A percentile compares a stretch with the other conserved stretches of the same genome.
Conservation (phyloP, 2,797 vertebrate genomes). For the Scleropages formosus region DNA sequence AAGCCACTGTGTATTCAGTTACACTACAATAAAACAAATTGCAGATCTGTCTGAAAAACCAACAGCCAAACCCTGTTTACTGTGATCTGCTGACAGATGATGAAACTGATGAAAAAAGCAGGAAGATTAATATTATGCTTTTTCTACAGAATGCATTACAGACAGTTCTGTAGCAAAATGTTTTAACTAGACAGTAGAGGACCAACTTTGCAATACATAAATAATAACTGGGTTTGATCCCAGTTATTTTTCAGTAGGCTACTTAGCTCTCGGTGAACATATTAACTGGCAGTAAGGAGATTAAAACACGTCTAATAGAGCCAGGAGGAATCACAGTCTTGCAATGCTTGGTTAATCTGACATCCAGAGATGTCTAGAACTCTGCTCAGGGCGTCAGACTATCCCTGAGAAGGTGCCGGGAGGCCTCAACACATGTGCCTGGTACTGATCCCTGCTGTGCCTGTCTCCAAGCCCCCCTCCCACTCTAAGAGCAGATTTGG, state of each 20-base stretch:
- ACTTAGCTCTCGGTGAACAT: conserved; percentile 12
- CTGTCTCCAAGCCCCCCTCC: neutral
- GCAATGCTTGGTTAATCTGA: conserved; percentile 10
- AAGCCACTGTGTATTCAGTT: no score
- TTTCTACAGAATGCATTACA: no score
- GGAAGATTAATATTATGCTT: no score
- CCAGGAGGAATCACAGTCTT: neutral
- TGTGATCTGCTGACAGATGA: no score
- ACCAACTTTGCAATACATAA: neutral
- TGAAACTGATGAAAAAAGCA: no score
- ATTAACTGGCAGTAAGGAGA: conserved; percentile 21
- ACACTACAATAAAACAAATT: no score
- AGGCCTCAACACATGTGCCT: neutral
- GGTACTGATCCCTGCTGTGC: neutral
- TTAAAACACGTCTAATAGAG: conserved; percentile 6
- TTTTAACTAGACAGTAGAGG: neutral
- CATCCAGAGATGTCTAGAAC: conserved; percentile 11
- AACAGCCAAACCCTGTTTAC: no score
- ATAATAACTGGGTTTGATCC: neutral
- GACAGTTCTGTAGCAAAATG: neutral
- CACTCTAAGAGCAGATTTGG: neutral
- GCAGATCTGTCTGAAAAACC: no score
- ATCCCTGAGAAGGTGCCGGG: neutral
- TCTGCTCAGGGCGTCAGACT: neutral
- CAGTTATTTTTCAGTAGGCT: conserved; percentile 7